phyloP scores from a whole-genome alignment of 2,888 invertebrate species.

The Maniola hyperantus region DNA sequence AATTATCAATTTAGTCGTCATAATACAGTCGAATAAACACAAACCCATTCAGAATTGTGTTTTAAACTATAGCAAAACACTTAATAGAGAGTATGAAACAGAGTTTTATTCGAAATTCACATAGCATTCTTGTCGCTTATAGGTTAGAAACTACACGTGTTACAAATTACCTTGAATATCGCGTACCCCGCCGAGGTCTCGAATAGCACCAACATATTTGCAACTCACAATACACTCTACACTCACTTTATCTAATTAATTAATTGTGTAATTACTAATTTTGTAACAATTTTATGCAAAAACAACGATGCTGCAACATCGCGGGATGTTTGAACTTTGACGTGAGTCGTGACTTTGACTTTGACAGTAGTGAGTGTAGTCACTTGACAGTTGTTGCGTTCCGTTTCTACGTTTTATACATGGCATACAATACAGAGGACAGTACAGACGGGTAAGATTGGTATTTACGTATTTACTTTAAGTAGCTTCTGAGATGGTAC shows the following conservation, averaged over 20 bases:
- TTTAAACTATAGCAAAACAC: background rate
- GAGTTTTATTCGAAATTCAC: background rate
- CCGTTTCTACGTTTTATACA: background rate
- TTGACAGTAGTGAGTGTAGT: slow-evolving; percentile 33
- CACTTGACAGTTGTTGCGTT: background rate
- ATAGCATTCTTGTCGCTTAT: slow-evolving; percentile 12
- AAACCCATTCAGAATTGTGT: no score
- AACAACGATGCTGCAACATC: slow-evolving; percentile 47
- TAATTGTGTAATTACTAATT: slow-evolving; percentile 39
- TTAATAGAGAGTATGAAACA: background rate
- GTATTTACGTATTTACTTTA: no score
- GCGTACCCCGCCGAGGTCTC: slow-evolving; percentile 97
- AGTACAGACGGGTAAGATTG: no score
- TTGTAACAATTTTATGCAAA: slow-evolving; percentile 29
- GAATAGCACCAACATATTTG: slow-evolving; percentile 93
- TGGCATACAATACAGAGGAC: no score
- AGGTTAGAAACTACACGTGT: slow-evolving; percentile 73
- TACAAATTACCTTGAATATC: slow-evolving; percentile 91
- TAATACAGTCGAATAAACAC: no score
- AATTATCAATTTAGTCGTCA: no score
- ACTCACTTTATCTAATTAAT: slow-evolving; percentile 23
- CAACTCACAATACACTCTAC: slow-evolving; percentile 16
- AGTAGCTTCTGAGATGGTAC: no score
- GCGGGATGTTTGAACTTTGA: slow-evolving; percentile 37
- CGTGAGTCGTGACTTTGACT: background rate